These are phyloP conservation scores for Drosophila asahinai DNA, from an alignment of 1,140 invertebrate genomes.

Conservation along the genomic window DNA sequence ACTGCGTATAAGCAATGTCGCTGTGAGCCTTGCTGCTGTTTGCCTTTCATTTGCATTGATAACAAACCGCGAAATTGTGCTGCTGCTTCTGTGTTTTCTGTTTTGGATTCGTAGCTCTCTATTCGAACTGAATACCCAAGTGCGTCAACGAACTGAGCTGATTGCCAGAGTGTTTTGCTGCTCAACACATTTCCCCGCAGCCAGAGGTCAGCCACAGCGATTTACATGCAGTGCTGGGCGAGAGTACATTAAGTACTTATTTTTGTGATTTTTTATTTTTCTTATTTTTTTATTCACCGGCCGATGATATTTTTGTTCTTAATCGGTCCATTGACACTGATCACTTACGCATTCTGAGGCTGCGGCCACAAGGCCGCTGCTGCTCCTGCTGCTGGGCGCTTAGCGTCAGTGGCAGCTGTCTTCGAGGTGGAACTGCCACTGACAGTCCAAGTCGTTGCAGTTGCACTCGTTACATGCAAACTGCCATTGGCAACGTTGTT, in stretches of 20 bases:
- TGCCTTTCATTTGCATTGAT: slow-evolving; percentile 38
- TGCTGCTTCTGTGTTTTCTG: slow-evolving; percentile 2
- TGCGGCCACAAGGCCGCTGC: slow-evolving; percentile 18
- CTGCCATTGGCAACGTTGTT: slow-evolving; percentile 20
- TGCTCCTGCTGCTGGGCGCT: slow-evolving; percentile 3
- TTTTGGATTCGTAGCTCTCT: slow-evolving; percentile 1
- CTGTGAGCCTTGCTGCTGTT: slow-evolving; percentile 11
- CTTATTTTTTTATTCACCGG: background rate
- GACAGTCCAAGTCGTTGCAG: slow-evolving; percentile 11
- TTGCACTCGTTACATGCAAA: slow-evolving; percentile 12
- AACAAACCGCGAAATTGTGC: slow-evolving; percentile 23
- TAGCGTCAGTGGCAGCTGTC: slow-evolving; percentile 29
- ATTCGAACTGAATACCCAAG: slow-evolving; percentile 36
- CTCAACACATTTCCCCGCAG: slow-evolving; percentile 17
- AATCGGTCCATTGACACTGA: slow-evolving; percentile 47
- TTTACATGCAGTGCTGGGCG: background rate
- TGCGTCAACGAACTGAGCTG: slow-evolving; percentile 36
- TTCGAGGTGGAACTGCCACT: slow-evolving; percentile 26
- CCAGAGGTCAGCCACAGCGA: slow-evolving; percentile 13
- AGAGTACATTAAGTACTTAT: slow-evolving; percentile 8
- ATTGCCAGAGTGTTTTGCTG: slow-evolving; percentile 25
- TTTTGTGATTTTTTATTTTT: slow-evolving; percentile 15
- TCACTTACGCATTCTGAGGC: slow-evolving; percentile 62
- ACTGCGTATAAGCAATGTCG: slow-evolving; percentile 29
- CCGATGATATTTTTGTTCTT: slow-evolving; percentile 18